A percentile compares a stretch with the other conserved stretches of the same genome.
Conservation (phyloP, 1,140 invertebrate species). For the Coboldia fuscipes region DNA sequence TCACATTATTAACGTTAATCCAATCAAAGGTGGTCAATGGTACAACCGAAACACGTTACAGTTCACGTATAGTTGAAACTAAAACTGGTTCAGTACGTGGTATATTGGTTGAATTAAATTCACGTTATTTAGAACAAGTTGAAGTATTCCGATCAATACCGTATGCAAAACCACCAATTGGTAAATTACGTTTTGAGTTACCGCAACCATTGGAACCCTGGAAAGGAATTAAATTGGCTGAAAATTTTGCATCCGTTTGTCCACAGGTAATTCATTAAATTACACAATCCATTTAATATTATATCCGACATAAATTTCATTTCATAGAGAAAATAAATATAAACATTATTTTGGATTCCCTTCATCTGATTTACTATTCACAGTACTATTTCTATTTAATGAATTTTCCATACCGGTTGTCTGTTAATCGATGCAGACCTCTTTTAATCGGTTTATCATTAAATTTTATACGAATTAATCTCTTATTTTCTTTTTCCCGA, state of each 20-base stretch:
- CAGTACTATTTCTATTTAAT: too few relatives aligned
- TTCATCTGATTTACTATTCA: too few relatives aligned
- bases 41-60: too few relatives aligned
- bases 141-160: constrained; percentile 64
- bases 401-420: too few relatives aligned
- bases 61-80: constrained; percentile 38
- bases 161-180: constrained; percentile 58
- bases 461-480: background rate
- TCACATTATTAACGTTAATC: too few relatives aligned
- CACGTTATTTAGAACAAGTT: constrained; percentile 52
- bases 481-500: constrained; percentile 2
- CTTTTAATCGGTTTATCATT: background rate
- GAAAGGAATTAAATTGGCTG: constrained; percentile 48
- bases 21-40: too few relatives aligned
- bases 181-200: constrained; percentile 45
- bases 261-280: constrained; percentile 50
- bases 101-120: constrained; percentile 48
- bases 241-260: constrained; percentile 52
- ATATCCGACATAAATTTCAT: too few relatives aligned
- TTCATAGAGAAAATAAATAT: too few relatives aligned
- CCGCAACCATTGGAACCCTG: constrained; percentile 43
- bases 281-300: too few relatives aligned
- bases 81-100: constrained; percentile 43
- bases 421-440: background rate
- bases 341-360: too few relatives aligned